Conservation (phyloP, 2,113 vertebrate species). For the Pelobates fuscus region DNA sequence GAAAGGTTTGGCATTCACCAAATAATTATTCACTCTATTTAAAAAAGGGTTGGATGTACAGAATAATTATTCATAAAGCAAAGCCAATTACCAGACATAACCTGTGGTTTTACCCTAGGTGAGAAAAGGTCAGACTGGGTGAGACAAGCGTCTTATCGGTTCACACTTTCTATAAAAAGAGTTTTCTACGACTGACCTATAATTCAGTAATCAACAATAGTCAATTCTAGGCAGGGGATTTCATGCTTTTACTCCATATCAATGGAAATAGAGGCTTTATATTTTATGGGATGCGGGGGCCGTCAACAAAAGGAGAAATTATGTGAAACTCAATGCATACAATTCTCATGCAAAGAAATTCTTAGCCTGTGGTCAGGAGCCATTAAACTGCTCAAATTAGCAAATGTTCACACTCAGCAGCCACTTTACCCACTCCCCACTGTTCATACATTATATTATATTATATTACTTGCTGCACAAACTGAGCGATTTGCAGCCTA, state of each 20-base stretch:
- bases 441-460: constrained; percentile 14
- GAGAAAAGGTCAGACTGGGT: too few species aligned
- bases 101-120: too few species aligned
- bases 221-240: not conserved
- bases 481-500: not conserved
- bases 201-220: constrained; percentile 1
- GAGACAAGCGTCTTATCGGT: too few species aligned
- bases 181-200: not conserved
- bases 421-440: not conserved
- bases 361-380: constrained; percentile 7
- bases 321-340: not conserved
- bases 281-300: too few species aligned
- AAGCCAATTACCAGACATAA: too few species aligned
- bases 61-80: too few species aligned
- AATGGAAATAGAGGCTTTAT: too few species aligned
- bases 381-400: constrained; percentile 29
- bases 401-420: not conserved
- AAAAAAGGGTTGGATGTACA: too few species aligned
- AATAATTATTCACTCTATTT: too few species aligned
- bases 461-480: not conserved
- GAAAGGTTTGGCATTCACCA: too few species aligned
- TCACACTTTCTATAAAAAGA: not conserved
- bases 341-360: not conserved
- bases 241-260: not conserved
- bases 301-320: too few species aligned